Percentiles rank a stretch among this genome's conserved stretches.
These are phyloP conservation scores for Taurulus bubalis DNA, from an alignment of 2,113 vertebrate species.

Conservation along the genomic window DNA sequence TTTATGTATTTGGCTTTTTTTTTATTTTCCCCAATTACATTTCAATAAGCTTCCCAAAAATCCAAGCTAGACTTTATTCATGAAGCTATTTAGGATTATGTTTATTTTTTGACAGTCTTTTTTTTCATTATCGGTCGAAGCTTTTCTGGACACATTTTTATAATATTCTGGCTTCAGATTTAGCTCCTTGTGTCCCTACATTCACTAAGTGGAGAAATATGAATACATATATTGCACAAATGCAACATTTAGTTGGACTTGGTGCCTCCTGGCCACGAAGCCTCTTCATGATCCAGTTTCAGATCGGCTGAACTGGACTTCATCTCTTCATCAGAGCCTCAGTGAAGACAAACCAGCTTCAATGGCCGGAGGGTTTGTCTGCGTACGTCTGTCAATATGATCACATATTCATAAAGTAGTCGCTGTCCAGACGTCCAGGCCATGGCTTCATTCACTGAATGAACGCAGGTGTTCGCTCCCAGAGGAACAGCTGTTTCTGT, in stretches of 20 bases:
- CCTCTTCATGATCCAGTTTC: neutral
- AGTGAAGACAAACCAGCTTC: slow-evolving; percentile 29
- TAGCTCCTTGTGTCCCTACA: neutral
- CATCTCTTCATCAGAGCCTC: neutral
- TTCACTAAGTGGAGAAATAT: neutral
- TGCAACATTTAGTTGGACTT: too few species aligned
- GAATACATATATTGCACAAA: neutral
- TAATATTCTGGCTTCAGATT: neutral
- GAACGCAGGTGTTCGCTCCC: slow-evolving; percentile 58
- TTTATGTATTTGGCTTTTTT: neutral
- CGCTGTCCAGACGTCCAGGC: slow-evolving; percentile 39
- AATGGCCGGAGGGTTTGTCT: too few species aligned
- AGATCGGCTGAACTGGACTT: neutral
- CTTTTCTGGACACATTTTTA: neutral
- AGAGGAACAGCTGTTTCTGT: slow-evolving; percentile 44
- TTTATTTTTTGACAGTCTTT: neutral
- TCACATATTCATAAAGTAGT: slow-evolving; percentile 48
- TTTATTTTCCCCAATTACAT: neutral
- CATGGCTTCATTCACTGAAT: slow-evolving; percentile 6
- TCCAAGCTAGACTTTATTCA: neutral
- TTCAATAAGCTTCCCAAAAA: neutral
- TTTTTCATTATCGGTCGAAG: too few species aligned
- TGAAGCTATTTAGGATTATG: neutral
- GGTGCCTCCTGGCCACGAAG: too few species aligned
- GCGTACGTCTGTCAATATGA: slow-evolving; percentile 59